A percentile compares a stretch with the other conserved stretches of the same genome.
phyloP scores from a whole-genome alignment of 2,113 vertebrate genomes.

The Etheostoma spectabile region DNA sequence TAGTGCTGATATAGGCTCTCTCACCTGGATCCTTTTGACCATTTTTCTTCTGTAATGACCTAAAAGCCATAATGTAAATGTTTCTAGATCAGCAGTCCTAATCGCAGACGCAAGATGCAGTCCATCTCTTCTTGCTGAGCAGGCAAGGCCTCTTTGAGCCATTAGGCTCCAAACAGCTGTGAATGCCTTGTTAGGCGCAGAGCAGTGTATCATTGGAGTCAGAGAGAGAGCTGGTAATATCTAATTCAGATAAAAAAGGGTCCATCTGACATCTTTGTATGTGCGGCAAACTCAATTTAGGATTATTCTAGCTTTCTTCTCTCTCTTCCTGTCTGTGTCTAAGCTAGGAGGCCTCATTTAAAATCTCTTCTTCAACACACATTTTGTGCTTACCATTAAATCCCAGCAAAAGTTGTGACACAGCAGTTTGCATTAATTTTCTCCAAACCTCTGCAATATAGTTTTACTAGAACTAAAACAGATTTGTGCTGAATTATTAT shows the following conservation, averaged over 20 bases:
- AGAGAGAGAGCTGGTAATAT: conserved; percentile 49
- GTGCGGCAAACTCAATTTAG: conserved; percentile 34
- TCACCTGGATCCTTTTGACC: conserved; percentile 46
- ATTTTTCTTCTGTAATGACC: conserved; percentile 57
- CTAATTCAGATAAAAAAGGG: conserved; percentile 32
- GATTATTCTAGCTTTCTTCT: conserved; percentile 12
- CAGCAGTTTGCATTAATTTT: conserved; percentile 38
- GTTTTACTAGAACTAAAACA: conserved; percentile 26
- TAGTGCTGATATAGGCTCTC: conserved; percentile 39
- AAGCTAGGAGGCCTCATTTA: conserved; percentile 35
- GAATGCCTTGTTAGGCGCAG: conserved; percentile 55
- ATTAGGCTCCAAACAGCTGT: conserved; percentile 65
- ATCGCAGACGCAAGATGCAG: conserved; percentile 51
- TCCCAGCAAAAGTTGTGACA: conserved; percentile 37
- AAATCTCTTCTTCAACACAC: conserved; percentile 28
- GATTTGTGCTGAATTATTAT: conserved; percentile 13
- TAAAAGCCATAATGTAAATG: conserved; percentile 59
- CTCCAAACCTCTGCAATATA: conserved; percentile 31
- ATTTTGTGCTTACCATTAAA: conserved; percentile 34
- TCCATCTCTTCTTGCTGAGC: conserved; percentile 65
- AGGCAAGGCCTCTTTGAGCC: conserved; percentile 68
- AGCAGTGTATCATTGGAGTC: conserved; percentile 50
- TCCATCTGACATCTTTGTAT: conserved; percentile 21
- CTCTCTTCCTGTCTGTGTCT: background rate
- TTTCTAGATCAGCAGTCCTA: conserved; percentile 66